Conservation (phyloP, 2,888 invertebrate genomes). For the Polyploca ridens region DNA sequence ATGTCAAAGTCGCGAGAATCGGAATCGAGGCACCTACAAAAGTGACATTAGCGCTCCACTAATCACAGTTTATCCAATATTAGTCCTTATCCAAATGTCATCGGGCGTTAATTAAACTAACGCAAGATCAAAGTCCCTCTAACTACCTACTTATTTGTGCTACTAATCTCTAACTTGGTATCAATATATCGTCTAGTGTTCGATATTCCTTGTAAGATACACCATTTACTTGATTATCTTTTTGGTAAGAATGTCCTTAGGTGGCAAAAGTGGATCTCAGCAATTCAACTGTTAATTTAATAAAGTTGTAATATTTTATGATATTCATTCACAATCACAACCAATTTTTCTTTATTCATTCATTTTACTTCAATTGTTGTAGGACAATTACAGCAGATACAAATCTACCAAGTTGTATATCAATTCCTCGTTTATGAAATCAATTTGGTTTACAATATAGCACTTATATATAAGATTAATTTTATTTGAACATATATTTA, state of each 20-base stretch:
- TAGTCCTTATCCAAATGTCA: conserved; percentile 27
- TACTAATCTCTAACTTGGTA: conserved; percentile 15
- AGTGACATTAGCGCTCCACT: conserved; percentile 16
- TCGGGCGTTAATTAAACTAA: conserved; percentile 39
- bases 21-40: no score
- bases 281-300: no score
- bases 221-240: neutral
- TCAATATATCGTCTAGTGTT: conserved; percentile 25
- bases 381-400: no score
- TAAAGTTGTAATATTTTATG: no score
- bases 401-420: no score
- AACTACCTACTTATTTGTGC: conserved; percentile 15
- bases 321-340: no score
- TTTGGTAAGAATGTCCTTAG: neutral
- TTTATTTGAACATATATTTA: neutral
- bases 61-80: conserved; percentile 31
- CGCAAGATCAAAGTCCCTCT: conserved; percentile 31
- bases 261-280: no score
- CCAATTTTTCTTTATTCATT: no score
- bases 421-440: no score
- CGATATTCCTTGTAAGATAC: conserved; percentile 20
- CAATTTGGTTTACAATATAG: no score
- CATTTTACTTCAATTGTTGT: no score
- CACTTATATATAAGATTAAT: neutral
- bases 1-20: no score